These are phyloP conservation scores for Dromas ardeola DNA, from an alignment of 2,113 vertebrate species.

Conservation along the genomic window DNA sequence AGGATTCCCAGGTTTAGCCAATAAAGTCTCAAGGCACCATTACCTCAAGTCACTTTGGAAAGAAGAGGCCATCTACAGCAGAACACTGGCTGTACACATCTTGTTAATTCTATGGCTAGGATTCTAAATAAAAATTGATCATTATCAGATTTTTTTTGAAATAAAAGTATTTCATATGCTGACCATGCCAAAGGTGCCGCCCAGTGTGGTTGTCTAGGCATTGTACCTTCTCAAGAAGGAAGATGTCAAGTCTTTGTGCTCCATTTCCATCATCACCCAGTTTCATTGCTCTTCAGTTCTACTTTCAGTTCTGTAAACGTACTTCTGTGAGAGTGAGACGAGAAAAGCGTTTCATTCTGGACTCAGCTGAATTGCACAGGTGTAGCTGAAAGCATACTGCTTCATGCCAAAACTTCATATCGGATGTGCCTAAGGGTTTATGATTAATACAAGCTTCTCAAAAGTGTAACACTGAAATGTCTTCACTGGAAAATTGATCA, in stretches of 20 bases:
- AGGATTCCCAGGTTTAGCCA: not conserved
- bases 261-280: not conserved
- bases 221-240: not conserved
- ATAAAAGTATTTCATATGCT: not conserved
- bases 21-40: not conserved
- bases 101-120: not conserved
- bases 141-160: not conserved
- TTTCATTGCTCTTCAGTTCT: not conserved
- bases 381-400: not conserved
- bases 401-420: not conserved
- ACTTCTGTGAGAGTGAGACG: not conserved
- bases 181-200: not conserved
- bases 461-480: not conserved
- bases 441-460: not conserved
- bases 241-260: not conserved
- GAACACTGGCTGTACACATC: rapidly evolving
- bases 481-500: not conserved
- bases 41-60: not conserved
- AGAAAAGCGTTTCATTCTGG: not conserved
- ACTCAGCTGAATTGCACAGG: not conserved
- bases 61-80: not conserved
- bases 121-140: not conserved
- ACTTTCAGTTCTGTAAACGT: not conserved
- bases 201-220: not conserved
- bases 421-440: not conserved